Evolutionary conservation across 1,140 invertebrate genomes (phyloP).

Genomic region (Sesamia nonagrioides): DNA sequence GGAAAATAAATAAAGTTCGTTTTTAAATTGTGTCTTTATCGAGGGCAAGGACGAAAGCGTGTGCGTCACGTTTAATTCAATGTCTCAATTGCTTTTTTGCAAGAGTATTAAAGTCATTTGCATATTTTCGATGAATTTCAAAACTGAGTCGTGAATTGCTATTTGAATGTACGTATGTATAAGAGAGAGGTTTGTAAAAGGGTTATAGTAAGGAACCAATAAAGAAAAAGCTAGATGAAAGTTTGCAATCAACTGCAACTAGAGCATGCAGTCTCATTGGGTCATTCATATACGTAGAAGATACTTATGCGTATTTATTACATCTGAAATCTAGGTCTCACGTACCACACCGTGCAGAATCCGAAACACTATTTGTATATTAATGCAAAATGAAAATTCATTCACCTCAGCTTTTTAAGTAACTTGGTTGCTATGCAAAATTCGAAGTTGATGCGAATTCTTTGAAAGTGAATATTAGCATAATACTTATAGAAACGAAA

Average conservation of each 20-base stretch:
- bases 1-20: constrained; percentile 19
- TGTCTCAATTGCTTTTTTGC: constrained; percentile 25
- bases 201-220: constrained; percentile 14
- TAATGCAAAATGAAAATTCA: constrained; percentile 48
- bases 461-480: constrained; percentile 28
- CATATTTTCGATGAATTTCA: constrained; percentile 34
- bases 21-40: constrained; percentile 23
- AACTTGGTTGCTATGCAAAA: constrained; percentile 24
- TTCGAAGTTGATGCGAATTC: constrained; percentile 24
- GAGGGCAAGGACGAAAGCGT: constrained; percentile 41
- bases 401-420: constrained; percentile 20
- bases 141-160: constrained; percentile 13
- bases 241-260: constrained; percentile 43
- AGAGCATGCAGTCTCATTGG: constrained; percentile 52
- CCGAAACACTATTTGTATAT: constrained; percentile 44
- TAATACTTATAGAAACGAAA: constrained; percentile 22
- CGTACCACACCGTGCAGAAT: constrained; percentile 34
- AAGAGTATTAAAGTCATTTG: constrained; percentile 7
- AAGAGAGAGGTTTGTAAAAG: not conserved
- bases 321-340: constrained; percentile 56
- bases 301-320: constrained; percentile 51
- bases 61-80: constrained; percentile 30
- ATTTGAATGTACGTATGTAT: constrained; percentile 17
- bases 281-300: constrained; percentile 45
- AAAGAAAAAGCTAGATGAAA: constrained; percentile 20